Percentiles rank a stretch among this genome's conserved stretches.
Conservation (phyloP, 2,113 vertebrate species). For the Seriola quinqueradiata region DNA sequence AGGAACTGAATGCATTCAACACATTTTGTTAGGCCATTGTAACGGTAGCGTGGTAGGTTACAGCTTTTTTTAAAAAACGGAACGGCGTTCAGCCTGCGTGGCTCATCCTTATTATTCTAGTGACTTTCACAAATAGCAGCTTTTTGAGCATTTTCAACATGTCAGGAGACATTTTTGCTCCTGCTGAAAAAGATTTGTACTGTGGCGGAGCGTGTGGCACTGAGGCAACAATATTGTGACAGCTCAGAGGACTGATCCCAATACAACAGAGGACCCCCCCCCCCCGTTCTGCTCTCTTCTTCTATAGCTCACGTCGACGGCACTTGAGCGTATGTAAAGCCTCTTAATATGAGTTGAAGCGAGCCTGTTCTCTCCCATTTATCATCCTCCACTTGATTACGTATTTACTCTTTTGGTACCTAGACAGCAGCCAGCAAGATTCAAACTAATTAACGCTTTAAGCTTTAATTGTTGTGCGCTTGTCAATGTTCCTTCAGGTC, state of each 20-base stretch:
- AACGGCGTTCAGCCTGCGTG: neutral
- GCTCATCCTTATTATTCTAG: constrained; percentile 29
- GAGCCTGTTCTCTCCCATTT: neutral
- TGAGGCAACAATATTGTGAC: constrained; percentile 47
- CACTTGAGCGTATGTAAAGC: constrained; percentile 26
- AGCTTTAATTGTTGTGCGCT: constrained; percentile 33
- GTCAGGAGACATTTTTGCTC: constrained; percentile 34
- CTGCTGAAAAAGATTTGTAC: constrained; percentile 18
- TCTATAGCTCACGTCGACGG: neutral
- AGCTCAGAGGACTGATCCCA: constrained; percentile 43
- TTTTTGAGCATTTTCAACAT: constrained; percentile 41
- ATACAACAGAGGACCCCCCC: constrained; percentile 10
- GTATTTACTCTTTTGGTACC: constrained; percentile 35
- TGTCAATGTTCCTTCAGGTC: constrained; percentile 47
- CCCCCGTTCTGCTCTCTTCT: neutral
- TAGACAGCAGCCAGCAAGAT: constrained; percentile 9
- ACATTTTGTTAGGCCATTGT: neutral
- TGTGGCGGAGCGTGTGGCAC: constrained; percentile 12
- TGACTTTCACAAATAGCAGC: constrained; percentile 35
- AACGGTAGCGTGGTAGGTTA: neutral
- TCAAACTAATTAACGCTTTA: constrained; percentile 42
- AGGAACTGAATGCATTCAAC: neutral
- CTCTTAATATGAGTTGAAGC: constrained; percentile 25
- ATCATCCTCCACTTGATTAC: constrained; percentile 17
- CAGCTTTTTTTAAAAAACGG: constrained; percentile 17